These are phyloP conservation scores for Alcedo quadribrachys DNA, from an alignment of 2,797 vertebrate genomes.

Conservation along the genomic window DNA sequence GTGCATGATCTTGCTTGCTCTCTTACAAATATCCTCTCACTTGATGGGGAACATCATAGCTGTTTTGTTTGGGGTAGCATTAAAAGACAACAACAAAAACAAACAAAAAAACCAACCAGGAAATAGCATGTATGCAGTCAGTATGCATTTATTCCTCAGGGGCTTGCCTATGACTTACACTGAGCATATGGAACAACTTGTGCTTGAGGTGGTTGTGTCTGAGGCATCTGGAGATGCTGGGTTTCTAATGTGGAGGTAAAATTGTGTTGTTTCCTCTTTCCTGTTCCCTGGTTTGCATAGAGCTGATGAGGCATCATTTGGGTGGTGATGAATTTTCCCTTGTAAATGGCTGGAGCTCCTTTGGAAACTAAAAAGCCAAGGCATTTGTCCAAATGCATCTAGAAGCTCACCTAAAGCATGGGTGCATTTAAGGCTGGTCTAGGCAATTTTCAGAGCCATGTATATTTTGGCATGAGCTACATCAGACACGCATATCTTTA, in stretches of 20 bases:
- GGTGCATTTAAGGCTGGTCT: background rate
- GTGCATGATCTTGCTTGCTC: background rate
- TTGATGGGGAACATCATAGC: fast-evolving
- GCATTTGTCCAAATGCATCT: background rate
- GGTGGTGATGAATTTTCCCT: background rate
- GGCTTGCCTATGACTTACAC: background rate
- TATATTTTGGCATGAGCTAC: background rate
- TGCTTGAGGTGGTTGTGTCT: background rate
- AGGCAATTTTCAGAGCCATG: background rate
- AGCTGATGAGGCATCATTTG: background rate
- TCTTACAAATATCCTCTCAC: background rate
- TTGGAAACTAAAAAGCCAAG: background rate
- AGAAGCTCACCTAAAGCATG: background rate
- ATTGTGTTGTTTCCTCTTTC: background rate
- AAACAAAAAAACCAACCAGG: background rate
- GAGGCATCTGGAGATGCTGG: background rate
- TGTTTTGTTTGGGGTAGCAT: background rate
- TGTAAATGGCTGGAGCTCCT: background rate
- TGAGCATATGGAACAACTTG: background rate
- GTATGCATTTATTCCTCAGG: background rate
- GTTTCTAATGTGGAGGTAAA: background rate
- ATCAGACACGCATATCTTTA: background rate
- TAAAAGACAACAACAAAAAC: background rate
- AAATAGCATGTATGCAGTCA: background rate
- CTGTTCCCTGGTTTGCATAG: background rate